These are phyloP conservation scores for Ictalurus punctatus DNA, from an alignment of 2,113 vertebrate species.

Conservation along the genomic window DNA sequence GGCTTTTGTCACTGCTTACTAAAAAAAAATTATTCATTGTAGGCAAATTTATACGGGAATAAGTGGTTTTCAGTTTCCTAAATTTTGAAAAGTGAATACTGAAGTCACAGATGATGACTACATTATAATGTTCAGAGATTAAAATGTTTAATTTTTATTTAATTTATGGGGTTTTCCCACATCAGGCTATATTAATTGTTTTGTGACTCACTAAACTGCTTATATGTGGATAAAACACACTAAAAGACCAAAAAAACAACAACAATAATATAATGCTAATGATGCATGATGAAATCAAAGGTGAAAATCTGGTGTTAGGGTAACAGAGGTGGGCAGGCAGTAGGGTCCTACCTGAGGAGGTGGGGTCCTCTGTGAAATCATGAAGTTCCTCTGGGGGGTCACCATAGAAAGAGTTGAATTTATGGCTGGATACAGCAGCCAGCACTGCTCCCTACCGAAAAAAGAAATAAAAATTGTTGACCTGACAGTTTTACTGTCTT, in stretches of 20 bases:
- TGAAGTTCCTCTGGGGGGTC: slow-evolving; percentile 95
- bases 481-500: background rate
- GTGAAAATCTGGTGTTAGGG: background rate
- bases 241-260: background rate
- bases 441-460: slow-evolving; percentile 90
- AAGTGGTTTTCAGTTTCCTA: background rate
- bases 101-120: background rate
- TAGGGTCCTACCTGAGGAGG: slow-evolving; percentile 87
- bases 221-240: background rate
- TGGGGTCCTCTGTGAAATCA: slow-evolving; percentile 95
- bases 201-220: background rate
- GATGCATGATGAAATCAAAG: background rate
- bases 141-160: background rate
- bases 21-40: background rate
- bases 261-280: no score
- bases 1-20: background rate
- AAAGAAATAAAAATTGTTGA: background rate
- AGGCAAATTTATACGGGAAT: background rate
- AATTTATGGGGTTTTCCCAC: background rate
- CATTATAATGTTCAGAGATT: background rate
- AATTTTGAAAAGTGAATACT: background rate
- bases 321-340: background rate
- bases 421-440: slow-evolving; percentile 97
- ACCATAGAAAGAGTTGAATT: slow-evolving; percentile 97
- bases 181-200: background rate